These are phyloP conservation scores for Eupeodes latifasciatus DNA, from an alignment of 2,888 invertebrate species.

Conservation along the genomic window DNA sequence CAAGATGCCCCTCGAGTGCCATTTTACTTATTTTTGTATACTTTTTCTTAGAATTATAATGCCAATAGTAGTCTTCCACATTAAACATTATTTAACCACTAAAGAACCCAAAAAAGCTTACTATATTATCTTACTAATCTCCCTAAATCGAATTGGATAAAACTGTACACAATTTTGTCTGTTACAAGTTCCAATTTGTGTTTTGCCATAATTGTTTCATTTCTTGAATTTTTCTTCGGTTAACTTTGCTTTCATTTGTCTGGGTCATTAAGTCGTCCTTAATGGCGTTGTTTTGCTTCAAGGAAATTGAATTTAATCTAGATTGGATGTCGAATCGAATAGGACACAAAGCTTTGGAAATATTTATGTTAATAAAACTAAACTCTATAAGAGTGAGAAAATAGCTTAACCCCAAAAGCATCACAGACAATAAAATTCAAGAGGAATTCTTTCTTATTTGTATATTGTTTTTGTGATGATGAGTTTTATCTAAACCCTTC, in stretches of 20 bases:
- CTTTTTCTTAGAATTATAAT: not conserved
- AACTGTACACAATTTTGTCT: not conserved
- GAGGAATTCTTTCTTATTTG: conserved; percentile 2
- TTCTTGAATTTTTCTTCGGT: conserved; percentile 70
- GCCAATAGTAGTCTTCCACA: not conserved
- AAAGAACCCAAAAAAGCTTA: conserved; percentile 20
- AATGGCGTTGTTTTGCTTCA: conserved; percentile 76
- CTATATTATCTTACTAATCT: conserved; percentile 63
- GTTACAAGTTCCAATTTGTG: conserved; percentile 26
- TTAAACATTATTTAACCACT: not conserved
- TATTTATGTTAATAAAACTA: conserved; percentile 79
- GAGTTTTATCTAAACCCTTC: too few relatives aligned
- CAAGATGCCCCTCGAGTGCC: conserved; percentile 7
- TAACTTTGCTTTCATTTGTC: conserved; percentile 80
- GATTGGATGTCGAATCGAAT: conserved; percentile 68
- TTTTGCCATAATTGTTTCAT: not conserved
- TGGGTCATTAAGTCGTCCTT: conserved; percentile 80
- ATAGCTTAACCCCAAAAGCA: not conserved
- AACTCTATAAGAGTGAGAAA: conserved; percentile 39
- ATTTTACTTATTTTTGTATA: not conserved
- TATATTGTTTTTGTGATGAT: not conserved
- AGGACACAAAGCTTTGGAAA: conserved; percentile 77
- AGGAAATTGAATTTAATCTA: conserved; percentile 81
- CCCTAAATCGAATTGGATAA: conserved; percentile 64
- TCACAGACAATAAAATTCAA: conserved; percentile 63